Evolutionary conservation across 2,113 vertebrate genomes (phyloP), one percentile per base, ranked within the genome.

Genomic region (Oplegnathus fasciatus): DNA sequence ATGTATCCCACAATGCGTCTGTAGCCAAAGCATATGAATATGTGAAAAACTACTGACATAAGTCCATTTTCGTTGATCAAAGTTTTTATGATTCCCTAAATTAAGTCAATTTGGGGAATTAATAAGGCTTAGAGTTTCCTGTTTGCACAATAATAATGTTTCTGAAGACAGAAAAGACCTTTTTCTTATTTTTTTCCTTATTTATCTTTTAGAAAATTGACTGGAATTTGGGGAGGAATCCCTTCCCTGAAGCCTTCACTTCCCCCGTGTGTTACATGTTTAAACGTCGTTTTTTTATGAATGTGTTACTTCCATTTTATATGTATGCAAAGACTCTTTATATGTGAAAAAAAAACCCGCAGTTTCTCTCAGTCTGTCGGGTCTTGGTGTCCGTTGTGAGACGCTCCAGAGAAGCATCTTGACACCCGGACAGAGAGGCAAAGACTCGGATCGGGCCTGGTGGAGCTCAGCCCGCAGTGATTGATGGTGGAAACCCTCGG

Each of bases 401-500:
- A 78, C 13, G 44, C 69, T 68, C 54, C 73, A 28, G 60, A 46
- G 58, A n/a, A n/a, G 58, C 58, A 1, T 32, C 71, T 50, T 48
- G 48, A 62, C 73, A n/a, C 30, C 32, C 52, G 57, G 72, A 14
- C 34, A 4, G 15, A 32, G 34, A 52, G 50, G 30, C 62, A 9
- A 1, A 22, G 60, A 3, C 75, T 15, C 44, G 11, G 40, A 1
- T 30, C 42, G 26, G 68, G 54, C 73, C 75, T 65, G 80, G 67
- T 46, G 24, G 44, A 52, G 80, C 74, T 72, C 66, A 24, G 81
- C 6, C 71, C 22, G 46, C 73, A 4, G 75, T 92, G 91, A 93
- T 86, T 91, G 88, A 94, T 93, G 89, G 85, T 0, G 48, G 40
- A 70, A 78, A 78, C 20, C 55, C 65, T 71, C 58, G 40, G 84